Evolutionary conservation across 2,113 vertebrate genomes (phyloP), one percentile per base, ranked within the genome.

Genomic region (Origma solitaria): DNA sequence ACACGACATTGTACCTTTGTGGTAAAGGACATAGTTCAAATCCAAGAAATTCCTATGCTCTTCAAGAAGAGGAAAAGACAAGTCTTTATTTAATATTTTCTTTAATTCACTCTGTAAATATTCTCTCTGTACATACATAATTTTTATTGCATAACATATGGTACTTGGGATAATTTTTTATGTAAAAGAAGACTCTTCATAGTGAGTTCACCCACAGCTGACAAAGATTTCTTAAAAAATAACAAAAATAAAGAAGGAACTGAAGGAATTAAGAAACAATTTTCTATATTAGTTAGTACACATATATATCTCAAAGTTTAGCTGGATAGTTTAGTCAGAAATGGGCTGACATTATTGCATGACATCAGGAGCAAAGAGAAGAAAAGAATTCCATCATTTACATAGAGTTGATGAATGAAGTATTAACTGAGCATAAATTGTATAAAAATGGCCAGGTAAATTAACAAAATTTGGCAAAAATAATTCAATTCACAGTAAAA

Each of bases 391-490:
- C 38, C 8, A n/a, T 65, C 6, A 72, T 65, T 84, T 79, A 58
- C 62, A 53, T 13, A 54, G 45, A 66, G 15, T 14, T 72, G 38
- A 87, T 80, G 70, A 95, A 95, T 72, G 30, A 87, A 65, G 40
- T 66, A 73, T 72, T 89, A 95, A 82, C 50, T 77, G 54, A 82
- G 37, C 0, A 3, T 49, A 82, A 82, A 61, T 61, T 33, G 16
- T 70, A 37, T 30, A 73, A 77, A 90, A 83, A 31, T 45, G 31
- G 45, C n/a, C 82, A 92, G 53, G 45, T 44, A 90, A 70, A 90
- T 77, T 77, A 90, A 93, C 37, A 86, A 85, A 94, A 69, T n/a
- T 77, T 77, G 58, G 70, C 75, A 92, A 95, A 95, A 94, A 92
- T 57, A 88, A 80, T 82, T 85, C 54, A 77, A 86, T 90, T 77